Percentiles rank a stretch among this genome's conserved stretches.
These are phyloP conservation scores for Xestia ashworthii DNA, from an alignment of 2,888 invertebrate species.

Conservation along the genomic window DNA sequence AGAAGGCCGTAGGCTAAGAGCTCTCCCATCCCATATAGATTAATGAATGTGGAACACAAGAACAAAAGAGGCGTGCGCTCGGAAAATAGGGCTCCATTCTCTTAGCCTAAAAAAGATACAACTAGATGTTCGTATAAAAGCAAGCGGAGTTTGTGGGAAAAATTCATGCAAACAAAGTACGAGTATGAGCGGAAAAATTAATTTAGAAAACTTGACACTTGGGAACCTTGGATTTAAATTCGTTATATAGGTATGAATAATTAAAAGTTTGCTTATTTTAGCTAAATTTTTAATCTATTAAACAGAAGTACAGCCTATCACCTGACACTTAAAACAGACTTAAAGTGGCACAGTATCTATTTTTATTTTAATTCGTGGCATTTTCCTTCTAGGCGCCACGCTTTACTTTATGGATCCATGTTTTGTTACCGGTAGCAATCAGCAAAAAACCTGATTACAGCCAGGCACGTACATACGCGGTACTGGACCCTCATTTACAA, in stretches of 20 bases:
- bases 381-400: background rate
- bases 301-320: background rate
- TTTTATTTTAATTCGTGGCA: too few species aligned
- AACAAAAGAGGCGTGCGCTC: constrained; percentile 60
- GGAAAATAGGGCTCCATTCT: constrained; percentile 61
- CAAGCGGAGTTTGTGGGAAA: constrained; percentile 15
- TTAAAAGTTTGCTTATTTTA: background rate
- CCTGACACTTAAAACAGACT: background rate
- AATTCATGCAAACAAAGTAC: background rate
- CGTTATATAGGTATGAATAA: background rate
- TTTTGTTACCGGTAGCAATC: background rate
- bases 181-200: constrained; percentile 1
- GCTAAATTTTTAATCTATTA: background rate
- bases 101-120: constrained; percentile 51
- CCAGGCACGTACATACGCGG: constrained; percentile 25
- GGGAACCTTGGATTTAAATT: background rate
- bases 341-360: background rate
- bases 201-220: background rate
- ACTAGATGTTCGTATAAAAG: constrained; percentile 22
- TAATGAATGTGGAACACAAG: constrained; percentile 65
- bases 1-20: constrained; percentile 51
- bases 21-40: constrained; percentile 54
- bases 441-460: constrained; percentile 14
- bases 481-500: constrained; percentile 14
- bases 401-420: background rate